A percentile compares a stretch with the other conserved stretches of the same genome.
Evolutionary conservation across 1,140 invertebrate genomes (phyloP).

Genomic region (Bombus affinis): DNA sequence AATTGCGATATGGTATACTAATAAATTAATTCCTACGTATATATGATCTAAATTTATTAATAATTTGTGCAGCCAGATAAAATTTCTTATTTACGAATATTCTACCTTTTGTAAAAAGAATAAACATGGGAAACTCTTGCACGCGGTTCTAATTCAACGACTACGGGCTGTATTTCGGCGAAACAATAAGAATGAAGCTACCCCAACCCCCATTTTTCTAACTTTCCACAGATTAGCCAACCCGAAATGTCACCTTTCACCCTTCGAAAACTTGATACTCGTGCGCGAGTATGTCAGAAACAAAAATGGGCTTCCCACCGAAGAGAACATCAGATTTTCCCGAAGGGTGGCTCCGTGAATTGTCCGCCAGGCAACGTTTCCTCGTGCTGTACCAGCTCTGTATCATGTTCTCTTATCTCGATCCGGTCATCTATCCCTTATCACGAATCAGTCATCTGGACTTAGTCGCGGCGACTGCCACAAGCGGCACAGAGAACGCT

Average conservation of each 20-base stretch:
- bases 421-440: slow-evolving; percentile 62
- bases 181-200: no score
- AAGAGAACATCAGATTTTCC: not conserved
- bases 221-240: not conserved
- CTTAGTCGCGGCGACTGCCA: slow-evolving; percentile 28
- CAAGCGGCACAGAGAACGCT: slow-evolving; percentile 22
- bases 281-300: not conserved
- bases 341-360: not conserved
- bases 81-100: no score
- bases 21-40: no score
- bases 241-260: not conserved
- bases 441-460: slow-evolving; percentile 60
- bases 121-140: no score
- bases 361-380: not conserved
- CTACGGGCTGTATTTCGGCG: not conserved
- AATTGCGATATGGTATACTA: no score
- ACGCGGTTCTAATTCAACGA: not conserved
- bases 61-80: no score
- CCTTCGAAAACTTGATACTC: not conserved
- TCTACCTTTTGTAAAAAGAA: no score
- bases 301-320: not conserved
- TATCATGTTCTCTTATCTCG: slow-evolving; percentile 37
- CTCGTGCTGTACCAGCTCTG: not conserved
- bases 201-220: not conserved
- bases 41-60: no score